These are phyloP conservation scores for Limnephilus rhombicus DNA, from an alignment of 2,888 invertebrate genomes.

Conservation along the genomic window DNA sequence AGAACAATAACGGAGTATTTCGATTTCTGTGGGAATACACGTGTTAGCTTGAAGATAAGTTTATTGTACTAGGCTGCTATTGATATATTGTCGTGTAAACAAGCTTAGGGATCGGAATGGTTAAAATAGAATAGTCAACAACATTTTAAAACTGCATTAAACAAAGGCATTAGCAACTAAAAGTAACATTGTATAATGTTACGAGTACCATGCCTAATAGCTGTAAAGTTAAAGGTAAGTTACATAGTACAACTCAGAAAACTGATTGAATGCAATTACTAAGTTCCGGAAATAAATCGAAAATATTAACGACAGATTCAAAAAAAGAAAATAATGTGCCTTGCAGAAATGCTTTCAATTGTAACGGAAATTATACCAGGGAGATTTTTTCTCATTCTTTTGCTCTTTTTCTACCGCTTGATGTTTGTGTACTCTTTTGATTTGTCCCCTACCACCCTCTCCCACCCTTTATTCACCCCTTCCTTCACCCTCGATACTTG, in stretches of 20 bases:
- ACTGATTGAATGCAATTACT: conserved; percentile 12
- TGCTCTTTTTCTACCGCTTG: conserved; percentile 50
- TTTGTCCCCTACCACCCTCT: conserved; percentile 53
- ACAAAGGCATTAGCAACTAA: too few relatives aligned
- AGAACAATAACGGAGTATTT: too few relatives aligned
- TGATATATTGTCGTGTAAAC: too few relatives aligned
- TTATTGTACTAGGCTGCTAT: too few relatives aligned
- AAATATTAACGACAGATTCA: not conserved
- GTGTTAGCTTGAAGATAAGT: too few relatives aligned
- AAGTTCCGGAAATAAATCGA: conserved; percentile 70
- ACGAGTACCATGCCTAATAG: not conserved
- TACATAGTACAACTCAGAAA: not conserved
- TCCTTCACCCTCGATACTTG: conserved; percentile 37
- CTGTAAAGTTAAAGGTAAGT: not conserved
- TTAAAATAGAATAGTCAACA: too few relatives aligned
- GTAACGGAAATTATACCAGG: conserved; percentile 79
- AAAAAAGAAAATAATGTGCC: not conserved
- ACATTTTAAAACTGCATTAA: too few relatives aligned
- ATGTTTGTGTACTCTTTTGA: conserved; percentile 60
- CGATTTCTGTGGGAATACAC: too few relatives aligned
- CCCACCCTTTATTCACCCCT: conserved; percentile 25
- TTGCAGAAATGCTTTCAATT: conserved; percentile 75
- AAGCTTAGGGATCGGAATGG: too few relatives aligned
- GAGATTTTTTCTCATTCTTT: conserved; percentile 70
- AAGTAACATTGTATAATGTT: too few relatives aligned